Evolutionary conservation across 2,113 vertebrate genomes (phyloP).

Genomic region (Rhynchomys soricoides): DNA sequence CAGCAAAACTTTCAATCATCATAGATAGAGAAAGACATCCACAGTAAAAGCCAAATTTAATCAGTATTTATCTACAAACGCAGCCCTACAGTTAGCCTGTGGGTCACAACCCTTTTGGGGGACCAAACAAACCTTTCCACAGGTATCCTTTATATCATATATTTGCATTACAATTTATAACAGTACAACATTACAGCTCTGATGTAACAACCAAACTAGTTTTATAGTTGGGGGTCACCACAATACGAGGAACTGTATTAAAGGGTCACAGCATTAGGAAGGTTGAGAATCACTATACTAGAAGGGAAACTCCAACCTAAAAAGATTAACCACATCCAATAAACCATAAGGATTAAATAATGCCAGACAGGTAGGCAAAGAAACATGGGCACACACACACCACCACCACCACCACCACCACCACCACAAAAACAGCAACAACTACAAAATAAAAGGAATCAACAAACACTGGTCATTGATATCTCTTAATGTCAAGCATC

Average conservation of each 20-base stretch:
- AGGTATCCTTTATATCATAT: background rate
- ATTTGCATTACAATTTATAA: background rate
- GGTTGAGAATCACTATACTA: background rate
- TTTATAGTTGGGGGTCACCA: no score
- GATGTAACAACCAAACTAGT: background rate
- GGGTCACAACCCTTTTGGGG: background rate
- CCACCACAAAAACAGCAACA: background rate
- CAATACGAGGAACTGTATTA: no score
- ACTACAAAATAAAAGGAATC: no score
- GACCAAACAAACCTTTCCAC: background rate
- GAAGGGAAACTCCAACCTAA: background rate
- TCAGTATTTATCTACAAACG: background rate
- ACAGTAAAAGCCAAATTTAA: background rate
- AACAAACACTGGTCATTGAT: no score
- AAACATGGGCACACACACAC: background rate
- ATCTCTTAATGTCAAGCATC: no score
- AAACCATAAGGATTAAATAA: background rate
- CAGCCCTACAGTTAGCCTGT: background rate
- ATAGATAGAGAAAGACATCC: background rate
- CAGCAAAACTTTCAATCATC: background rate
- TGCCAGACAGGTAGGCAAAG: background rate
- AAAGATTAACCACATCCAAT: background rate
- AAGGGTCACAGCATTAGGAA: no score
- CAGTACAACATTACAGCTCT: background rate
- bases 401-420: background rate